Evolutionary conservation across 1,140 invertebrate species (phyloP).

Genomic region (Littorina saxatilis): DNA sequence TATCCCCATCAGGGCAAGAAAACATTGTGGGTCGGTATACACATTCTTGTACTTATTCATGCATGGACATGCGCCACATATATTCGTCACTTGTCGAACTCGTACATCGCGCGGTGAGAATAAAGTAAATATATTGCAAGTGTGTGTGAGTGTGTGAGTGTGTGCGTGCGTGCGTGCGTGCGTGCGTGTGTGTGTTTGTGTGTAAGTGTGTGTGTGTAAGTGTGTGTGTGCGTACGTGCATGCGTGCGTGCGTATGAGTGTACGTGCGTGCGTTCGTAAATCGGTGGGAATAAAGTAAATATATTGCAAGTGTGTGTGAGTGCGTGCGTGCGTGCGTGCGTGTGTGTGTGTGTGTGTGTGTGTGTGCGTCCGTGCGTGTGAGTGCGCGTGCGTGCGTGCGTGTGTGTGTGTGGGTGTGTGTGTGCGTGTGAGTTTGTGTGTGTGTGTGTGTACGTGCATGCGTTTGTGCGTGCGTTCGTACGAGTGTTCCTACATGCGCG

Average conservation of each 20-base stretch:
- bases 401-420: too few relatives aligned
- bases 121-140: neutral
- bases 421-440: too few relatives aligned
- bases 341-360: slow-evolving; percentile 10
- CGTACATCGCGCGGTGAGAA: neutral
- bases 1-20: too few relatives aligned
- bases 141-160: neutral
- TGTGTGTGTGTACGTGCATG: too few relatives aligned
- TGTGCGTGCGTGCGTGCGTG: neutral
- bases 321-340: neutral
- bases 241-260: slow-evolving; percentile 19
- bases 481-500: neutral
- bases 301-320: slow-evolving; percentile 1
- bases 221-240: slow-evolving; percentile 16
- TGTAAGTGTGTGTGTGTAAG: slow-evolving; percentile 4
- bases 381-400: neutral
- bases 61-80: neutral
- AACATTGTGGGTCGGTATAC: too few relatives aligned
- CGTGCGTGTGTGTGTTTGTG: too few relatives aligned
- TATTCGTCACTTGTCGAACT: neutral
- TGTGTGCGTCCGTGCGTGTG: neutral
- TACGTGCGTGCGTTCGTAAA: slow-evolving; percentile 9
- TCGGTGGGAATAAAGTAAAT: neutral
- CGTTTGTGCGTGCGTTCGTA: too few relatives aligned
- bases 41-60: too few relatives aligned